Percentiles rank a stretch among this genome's conserved stretches.
These are phyloP conservation scores for Pelecanoides urinatrix DNA, from an alignment of 2,113 vertebrate genomes.

Conservation along the genomic window DNA sequence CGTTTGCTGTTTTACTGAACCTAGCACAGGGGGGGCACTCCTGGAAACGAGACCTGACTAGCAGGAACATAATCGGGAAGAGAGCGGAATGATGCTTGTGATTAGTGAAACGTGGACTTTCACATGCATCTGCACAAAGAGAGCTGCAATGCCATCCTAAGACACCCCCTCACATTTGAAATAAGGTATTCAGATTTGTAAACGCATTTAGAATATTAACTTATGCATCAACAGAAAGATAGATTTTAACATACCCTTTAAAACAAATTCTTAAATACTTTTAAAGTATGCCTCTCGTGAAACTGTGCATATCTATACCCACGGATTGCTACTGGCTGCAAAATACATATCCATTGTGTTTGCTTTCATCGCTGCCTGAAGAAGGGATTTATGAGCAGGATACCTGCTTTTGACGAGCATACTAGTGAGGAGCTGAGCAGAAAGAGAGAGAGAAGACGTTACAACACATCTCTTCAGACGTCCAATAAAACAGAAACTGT, in stretches of 20 bases:
- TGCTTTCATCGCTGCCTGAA: background rate
- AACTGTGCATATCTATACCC: background rate
- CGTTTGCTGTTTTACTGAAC: background rate
- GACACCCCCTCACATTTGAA: background rate
- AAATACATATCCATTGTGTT: background rate
- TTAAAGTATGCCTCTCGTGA: background rate
- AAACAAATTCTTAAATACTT: background rate
- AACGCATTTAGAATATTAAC: background rate
- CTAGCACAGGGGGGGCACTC: background rate
- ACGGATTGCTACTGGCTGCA: background rate
- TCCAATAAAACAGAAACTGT: background rate
- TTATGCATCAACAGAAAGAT: background rate
- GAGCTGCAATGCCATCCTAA: background rate
- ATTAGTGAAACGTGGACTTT: background rate
- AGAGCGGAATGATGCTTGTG: background rate
- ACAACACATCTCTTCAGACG: background rate
- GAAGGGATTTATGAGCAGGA: constrained; percentile 6
- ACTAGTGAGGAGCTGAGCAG: background rate
- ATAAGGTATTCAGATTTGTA: background rate
- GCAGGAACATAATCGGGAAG: fast-evolving
- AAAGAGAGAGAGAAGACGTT: background rate
- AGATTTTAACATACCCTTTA: background rate
- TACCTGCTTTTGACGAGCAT: background rate
- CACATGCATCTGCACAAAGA: background rate
- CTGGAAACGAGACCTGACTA: background rate